Evolutionary conservation across 2,888 invertebrate genomes (phyloP).

Genomic region (Neoitamus cyanurus): DNA sequence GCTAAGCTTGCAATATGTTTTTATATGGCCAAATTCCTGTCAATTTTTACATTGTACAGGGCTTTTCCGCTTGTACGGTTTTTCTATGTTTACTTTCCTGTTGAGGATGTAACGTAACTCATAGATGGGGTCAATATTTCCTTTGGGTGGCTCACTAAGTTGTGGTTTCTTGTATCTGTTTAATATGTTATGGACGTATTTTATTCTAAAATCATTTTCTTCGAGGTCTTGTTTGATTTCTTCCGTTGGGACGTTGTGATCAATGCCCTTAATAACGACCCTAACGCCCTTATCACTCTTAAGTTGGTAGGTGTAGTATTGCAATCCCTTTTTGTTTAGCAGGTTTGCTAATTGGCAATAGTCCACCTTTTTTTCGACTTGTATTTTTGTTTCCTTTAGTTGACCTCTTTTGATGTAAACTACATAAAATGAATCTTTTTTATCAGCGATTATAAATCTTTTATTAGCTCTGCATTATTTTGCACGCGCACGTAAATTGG

Average conservation of each 20-base stretch:
- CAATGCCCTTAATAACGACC: not conserved
- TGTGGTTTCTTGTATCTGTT: not conserved
- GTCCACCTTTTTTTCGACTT: not conserved
- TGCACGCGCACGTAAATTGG: not conserved
- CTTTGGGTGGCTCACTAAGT: not conserved
- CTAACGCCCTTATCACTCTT: not conserved
- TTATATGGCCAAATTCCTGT: no score
- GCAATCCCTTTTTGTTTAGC: not conserved
- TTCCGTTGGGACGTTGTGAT: not conserved
- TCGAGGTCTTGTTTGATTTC: not conserved
- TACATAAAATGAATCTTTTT: not conserved
- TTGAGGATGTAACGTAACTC: no score
- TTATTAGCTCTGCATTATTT: not conserved
- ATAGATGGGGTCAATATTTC: no score
- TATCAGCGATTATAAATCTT: not conserved
- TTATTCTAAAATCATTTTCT: not conserved
- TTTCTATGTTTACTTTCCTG: no score
- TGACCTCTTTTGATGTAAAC: not conserved
- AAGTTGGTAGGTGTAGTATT: not conserved
- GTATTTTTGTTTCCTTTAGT: conserved; percentile 5
- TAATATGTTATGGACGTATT: not conserved
- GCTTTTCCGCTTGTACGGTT: no score
- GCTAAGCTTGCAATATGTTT: no score
- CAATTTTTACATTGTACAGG: no score
- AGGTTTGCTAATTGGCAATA: not conserved